Evolutionary conservation across 1,140 invertebrate species (phyloP).

Genomic region (Prorops nasuta): DNA sequence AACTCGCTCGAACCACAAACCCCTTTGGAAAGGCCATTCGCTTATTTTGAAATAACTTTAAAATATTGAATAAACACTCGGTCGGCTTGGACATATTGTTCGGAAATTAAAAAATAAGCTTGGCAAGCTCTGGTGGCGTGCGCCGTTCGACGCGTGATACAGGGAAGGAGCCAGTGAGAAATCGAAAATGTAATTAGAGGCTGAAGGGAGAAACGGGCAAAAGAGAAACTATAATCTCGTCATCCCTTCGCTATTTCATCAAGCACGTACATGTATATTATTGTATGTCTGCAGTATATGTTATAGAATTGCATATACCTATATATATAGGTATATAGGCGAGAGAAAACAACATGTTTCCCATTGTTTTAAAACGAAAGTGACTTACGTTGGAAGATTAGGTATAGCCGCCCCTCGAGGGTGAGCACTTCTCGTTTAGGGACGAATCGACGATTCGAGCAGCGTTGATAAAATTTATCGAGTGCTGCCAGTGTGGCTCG

Average conservation of each 20-base stretch:
- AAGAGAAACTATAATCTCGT: background rate
- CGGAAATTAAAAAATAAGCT: conserved; percentile 38
- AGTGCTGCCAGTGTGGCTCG: conserved; percentile 35
- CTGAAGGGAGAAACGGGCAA: conserved; percentile 1
- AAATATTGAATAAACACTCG: conserved; percentile 33
- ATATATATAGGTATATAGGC: too few species aligned
- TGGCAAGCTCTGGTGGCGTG: conserved; percentile 11
- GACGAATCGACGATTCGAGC: too few species aligned
- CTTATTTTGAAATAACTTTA: conserved; percentile 42
- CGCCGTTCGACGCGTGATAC: background rate
- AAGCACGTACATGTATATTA: conserved; percentile 15
- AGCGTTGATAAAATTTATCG: too few species aligned
- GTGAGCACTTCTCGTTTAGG: too few species aligned
- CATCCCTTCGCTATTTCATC: conserved; percentile 15
- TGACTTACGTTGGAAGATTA: too few species aligned
- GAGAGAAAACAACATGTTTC: too few species aligned
- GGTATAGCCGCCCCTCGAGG: too few species aligned
- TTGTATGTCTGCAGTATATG: too few species aligned
- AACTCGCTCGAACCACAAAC: too few species aligned
- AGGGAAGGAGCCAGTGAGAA: background rate
- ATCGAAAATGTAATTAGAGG: conserved; percentile 4
- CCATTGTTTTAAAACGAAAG: too few species aligned
- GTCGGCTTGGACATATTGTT: conserved; percentile 25
- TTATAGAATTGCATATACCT: too few species aligned
- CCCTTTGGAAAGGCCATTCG: too few species aligned